A percentile compares a stretch with the other conserved stretches of the same genome.
Conservation (phyloP, 1,140 invertebrate species). For the Drosophila santomea region DNA sequence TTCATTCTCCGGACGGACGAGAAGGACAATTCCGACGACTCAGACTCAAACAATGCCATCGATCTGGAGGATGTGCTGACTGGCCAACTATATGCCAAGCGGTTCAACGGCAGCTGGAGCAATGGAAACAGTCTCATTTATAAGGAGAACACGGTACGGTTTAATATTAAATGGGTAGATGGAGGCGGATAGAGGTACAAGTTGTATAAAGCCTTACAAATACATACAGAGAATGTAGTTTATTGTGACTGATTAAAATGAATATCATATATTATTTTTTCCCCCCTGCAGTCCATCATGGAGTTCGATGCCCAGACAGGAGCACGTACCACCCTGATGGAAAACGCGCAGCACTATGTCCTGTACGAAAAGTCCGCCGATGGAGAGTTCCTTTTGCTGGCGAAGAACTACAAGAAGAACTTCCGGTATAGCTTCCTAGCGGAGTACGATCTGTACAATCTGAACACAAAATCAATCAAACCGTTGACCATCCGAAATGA, state of each 20-base stretch:
- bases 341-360: conserved; percentile 58
- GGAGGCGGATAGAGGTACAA: no score
- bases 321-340: conserved; percentile 33
- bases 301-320: conserved; percentile 68
- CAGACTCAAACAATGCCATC: conserved; percentile 52
- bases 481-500: conserved; percentile 60
- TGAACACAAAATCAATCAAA: conserved; percentile 77
- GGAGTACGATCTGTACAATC: conserved; percentile 86
- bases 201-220: no score
- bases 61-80: conserved; percentile 85
- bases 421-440: conserved; percentile 88
- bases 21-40: conserved; percentile 15
- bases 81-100: conserved; percentile 84
- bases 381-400: conserved; percentile 65
- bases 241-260: no score
- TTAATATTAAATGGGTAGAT: not conserved
- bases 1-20: conserved; percentile 53
- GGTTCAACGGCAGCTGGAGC: conserved; percentile 86
- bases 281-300: conserved; percentile 54
- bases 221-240: not conserved
- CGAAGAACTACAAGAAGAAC: conserved; percentile 85
- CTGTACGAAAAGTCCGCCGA: conserved; percentile 79
- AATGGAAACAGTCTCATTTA: conserved; percentile 82
- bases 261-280: no score
- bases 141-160: conserved; percentile 63